Evolutionary conservation across 2,797 vertebrate genomes (phyloP), one percentile per base, ranked within the genome.

Genomic region (Phoeniculus purpureus): DNA sequence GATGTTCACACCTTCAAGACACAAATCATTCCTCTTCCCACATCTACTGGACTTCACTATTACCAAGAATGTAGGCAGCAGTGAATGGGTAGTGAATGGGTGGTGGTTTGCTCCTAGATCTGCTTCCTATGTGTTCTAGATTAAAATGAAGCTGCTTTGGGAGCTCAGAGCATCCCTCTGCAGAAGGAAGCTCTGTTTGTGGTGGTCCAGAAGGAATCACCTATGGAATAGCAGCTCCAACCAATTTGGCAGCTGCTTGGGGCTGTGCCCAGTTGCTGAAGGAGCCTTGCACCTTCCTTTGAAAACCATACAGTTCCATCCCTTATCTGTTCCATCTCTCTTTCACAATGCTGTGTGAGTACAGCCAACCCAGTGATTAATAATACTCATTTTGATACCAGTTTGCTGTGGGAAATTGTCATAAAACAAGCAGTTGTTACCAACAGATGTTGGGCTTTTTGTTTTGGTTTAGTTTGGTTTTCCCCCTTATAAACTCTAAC

Each of bases 251-350:
- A 31, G 67, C 58, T 81, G 21, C 59, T 56, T 40, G 48, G 81
- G n/a, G 12, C 19, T 72, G 60, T 27, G 29, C 8, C 23, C 22
- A 16, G 34, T 3, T 32, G 52, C 55, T 83, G 73, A 31, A 50
- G 48, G 5, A 19, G 67, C 25, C 47, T 61, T 61, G 45, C 9
- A 19, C 6, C 55, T 80, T 68, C 26, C 1, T 47, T 68, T 70
- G 21, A 52, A 85, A 62, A 29, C 7, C 58, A 58, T 1, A 5
- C 40, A 32, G 15, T 87, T 56, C 52, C n/a, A 16, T 50, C 45
- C 37, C 12, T 54, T 72, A 51, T 72, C 67, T 91, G 61, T 68
- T 89, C 50, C n/a, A 51, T 87, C 48, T 83, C 55, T 85, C 62
- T 89, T 93, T 79, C 12, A 19, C 75, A 90, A 55, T 23, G 37